These are phyloP conservation scores for Nyctereutes procyonoides DNA, from an alignment of 2,113 vertebrate genomes.

Conservation along the genomic window DNA sequence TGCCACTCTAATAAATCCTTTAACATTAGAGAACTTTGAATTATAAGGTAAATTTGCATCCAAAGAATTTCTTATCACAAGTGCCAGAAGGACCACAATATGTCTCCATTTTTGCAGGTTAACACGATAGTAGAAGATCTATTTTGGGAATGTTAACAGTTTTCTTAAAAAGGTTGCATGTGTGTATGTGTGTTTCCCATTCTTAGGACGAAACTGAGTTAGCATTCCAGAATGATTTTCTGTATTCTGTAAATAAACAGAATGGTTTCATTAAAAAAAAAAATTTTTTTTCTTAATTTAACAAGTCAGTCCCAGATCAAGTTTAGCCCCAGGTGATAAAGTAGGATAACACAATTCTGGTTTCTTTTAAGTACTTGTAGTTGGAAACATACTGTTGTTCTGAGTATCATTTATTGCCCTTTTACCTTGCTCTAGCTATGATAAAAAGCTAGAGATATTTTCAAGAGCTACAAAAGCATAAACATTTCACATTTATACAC, in stretches of 20 bases:
- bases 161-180: neutral
- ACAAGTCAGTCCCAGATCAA: neutral
- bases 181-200: neutral
- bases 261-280: neutral
- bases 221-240: neutral
- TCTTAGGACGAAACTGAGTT: neutral
- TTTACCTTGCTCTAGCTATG: neutral
- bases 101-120: neutral
- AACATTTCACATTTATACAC: neutral
- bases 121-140: neutral
- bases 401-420: neutral
- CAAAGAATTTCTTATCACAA: neutral
- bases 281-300: conserved; percentile 32
- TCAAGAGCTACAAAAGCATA: neutral
- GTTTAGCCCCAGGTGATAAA: neutral
- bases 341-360: neutral
- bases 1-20: neutral
- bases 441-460: neutral
- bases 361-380: neutral
- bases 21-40: neutral
- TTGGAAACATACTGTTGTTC: neutral
- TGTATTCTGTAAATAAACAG: neutral
- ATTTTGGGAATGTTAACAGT: neutral
- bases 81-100: neutral
- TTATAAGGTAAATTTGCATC: neutral